These are phyloP conservation scores for Vireo griseus DNA, from an alignment of 2,797 vertebrate genomes.

Conservation along the genomic window DNA sequence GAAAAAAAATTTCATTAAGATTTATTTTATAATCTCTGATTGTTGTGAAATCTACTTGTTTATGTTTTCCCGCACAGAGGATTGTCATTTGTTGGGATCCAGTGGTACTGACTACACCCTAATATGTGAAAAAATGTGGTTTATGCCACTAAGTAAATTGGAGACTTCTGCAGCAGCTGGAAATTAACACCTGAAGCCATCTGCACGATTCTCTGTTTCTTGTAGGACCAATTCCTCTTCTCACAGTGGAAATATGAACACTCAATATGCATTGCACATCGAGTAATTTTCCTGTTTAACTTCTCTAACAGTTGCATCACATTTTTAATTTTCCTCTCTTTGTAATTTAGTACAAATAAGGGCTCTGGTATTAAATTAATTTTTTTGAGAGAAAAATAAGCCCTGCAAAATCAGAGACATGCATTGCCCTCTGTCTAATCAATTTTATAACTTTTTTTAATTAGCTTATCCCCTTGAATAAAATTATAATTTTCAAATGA, in stretches of 20 bases:
- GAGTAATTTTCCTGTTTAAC: conserved; percentile 13
- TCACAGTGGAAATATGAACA: not conserved
- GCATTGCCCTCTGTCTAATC: not conserved
- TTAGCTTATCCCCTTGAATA: conserved; percentile 2
- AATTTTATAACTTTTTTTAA: not conserved
- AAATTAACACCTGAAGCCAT: not conserved
- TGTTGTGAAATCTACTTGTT: not conserved
- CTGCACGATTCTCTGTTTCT: not conserved
- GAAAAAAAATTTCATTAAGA: not conserved
- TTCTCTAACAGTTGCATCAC: conserved; percentile 1
- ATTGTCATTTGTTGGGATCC: not conserved
- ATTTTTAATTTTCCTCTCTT: conserved; percentile 9
- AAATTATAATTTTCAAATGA: not conserved
- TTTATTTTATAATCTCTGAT: not conserved
- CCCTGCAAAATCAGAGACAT: not conserved
- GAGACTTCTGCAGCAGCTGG: not conserved
- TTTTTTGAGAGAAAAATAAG: not conserved
- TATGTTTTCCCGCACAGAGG: not conserved
- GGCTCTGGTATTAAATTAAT: conserved; percentile 8
- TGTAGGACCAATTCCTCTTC: not conserved
- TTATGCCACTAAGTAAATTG: not conserved
- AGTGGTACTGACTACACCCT: not conserved
- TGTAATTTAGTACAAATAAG: conserved; percentile 39
- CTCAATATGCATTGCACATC: conserved; percentile 10
- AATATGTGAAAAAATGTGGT: not conserved